These are phyloP conservation scores for Varecia variegata DNA, from an alignment of 2,797 vertebrate species.

Conservation along the genomic window DNA sequence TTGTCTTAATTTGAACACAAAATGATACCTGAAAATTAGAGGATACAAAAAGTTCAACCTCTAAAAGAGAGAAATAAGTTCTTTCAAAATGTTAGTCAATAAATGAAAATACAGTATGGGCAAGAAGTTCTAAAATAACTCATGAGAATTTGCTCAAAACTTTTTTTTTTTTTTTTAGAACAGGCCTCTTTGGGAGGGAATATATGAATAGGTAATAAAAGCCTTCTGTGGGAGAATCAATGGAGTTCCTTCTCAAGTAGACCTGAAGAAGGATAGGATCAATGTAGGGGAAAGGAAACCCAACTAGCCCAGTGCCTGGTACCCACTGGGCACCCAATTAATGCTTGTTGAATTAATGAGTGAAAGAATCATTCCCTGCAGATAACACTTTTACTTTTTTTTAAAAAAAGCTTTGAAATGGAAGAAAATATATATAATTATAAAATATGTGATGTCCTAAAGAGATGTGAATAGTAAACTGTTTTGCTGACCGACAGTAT, in stretches of 20 bases:
- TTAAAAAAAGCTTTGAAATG: constrained; percentile 18
- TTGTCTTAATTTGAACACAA: background rate
- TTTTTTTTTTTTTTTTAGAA: background rate
- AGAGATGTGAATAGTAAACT: background rate
- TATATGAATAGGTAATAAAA: background rate
- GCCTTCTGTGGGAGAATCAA: background rate
- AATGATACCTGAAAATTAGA: background rate
- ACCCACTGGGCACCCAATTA: background rate
- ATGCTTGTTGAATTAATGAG: background rate
- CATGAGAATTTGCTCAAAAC: background rate
- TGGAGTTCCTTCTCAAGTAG: background rate
- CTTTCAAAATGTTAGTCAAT: background rate
- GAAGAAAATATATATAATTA: background rate
- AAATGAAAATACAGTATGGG: background rate
- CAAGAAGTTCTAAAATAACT: constrained; percentile 12
- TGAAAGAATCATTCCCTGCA: background rate
- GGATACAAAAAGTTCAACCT: background rate
- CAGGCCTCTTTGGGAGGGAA: background rate
- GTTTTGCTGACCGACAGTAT: background rate
- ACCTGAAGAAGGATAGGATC: background rate
- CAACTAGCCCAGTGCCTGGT: background rate
- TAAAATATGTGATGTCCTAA: background rate
- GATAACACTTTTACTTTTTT: background rate
- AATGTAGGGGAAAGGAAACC: background rate
- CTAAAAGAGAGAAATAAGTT: background rate